Evolutionary conservation across 2,888 invertebrate species (phyloP).

Genomic region (Drosophila sordidula): DNA sequence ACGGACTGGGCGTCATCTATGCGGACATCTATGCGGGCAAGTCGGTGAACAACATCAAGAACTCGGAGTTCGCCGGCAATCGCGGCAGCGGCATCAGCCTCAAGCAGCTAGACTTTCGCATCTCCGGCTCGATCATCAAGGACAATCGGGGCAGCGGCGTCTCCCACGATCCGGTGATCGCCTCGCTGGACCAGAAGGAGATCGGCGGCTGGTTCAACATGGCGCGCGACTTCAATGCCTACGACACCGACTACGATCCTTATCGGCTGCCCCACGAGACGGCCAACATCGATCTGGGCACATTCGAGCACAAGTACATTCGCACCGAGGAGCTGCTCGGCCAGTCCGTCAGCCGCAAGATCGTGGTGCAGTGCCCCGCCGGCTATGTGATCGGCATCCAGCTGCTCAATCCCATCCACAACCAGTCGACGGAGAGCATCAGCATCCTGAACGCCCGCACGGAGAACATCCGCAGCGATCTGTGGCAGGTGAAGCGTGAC

Average conservation of each 20-base stretch:
- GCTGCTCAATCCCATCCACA: constrained; percentile 95
- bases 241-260: constrained; percentile 90
- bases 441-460: constrained; percentile 91
- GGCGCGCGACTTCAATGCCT: constrained; percentile 88
- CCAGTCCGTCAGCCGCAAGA: constrained; percentile 87
- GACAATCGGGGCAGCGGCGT: constrained; percentile 95
- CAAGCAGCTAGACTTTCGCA: constrained; percentile 93
- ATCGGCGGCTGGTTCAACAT: constrained; percentile 96
- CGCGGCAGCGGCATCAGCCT: constrained; percentile 95
- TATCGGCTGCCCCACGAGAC: constrained; percentile 89
- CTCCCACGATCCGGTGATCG: constrained; percentile 95
- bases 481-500: constrained; percentile 93
- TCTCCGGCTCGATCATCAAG: constrained; percentile 91
- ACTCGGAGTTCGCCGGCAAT: constrained; percentile 94
- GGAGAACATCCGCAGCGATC: constrained; percentile 87
- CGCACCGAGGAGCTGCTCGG: constrained; percentile 89
- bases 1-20: constrained; percentile 97
- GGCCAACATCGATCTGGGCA: constrained; percentile 87
- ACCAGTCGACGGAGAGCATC: constrained; percentile 94
- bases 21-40: constrained; percentile 96
- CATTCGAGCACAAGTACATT: constrained; percentile 92
- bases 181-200: constrained; percentile 94
- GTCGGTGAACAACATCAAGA: constrained; percentile 91
- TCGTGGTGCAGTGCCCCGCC: constrained; percentile 90
- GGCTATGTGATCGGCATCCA: constrained; percentile 95